Base-by-base conservation (phyloP, 1,140 invertebrate genomes). In the Leptinotarsa lineolata region DNA sequence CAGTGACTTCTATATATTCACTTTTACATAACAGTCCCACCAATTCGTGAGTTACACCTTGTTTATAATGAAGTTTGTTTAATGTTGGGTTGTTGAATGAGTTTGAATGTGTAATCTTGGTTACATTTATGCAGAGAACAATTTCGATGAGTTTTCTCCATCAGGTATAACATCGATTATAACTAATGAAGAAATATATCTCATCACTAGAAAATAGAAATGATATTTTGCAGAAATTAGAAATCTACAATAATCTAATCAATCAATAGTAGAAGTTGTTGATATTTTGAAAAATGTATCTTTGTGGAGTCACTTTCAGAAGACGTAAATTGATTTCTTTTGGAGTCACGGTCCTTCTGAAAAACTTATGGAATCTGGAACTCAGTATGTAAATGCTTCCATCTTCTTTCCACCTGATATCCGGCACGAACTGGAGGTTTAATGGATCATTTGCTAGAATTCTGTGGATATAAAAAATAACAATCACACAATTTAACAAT, bases 331-430 rank as follows among this genome's bases (percentile, higher is more conserved):
- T 93, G 4, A 88, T 83, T 70, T 92, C 90, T 45, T 85, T 83
- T 0, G 84, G 73, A 77, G 88, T 87, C 2, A 92, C 84, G 60
- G 88, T 88, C 76, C 88, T 87, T 44, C 87, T 84, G 85, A 93
- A 94, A 85, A 90, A 94, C 71, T 92, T 93, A 76, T 95, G 93
- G 85, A 94, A 93, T 68, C 91, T 88, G 0, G 91, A 90, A 1
- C 90, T 88, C 3, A 94, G 82, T 0, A 88, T 82, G 90, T 92
- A 95, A 4, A 94, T 81, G 20, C 87, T 88, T 12, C 89, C 89
- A 81, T 93, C 92, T 1, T 88, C 85, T 0, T 87, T 87, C 84
- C 89, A 91, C 72, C 89, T 83, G 21, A 94, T 86, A 74, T 94
- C 93, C 0, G 93, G 90, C 12, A 89, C 86, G 81, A 94, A 94